phyloP scores from a whole-genome alignment of 2,888 invertebrate species.

The Pomacea canaliculata region DNA sequence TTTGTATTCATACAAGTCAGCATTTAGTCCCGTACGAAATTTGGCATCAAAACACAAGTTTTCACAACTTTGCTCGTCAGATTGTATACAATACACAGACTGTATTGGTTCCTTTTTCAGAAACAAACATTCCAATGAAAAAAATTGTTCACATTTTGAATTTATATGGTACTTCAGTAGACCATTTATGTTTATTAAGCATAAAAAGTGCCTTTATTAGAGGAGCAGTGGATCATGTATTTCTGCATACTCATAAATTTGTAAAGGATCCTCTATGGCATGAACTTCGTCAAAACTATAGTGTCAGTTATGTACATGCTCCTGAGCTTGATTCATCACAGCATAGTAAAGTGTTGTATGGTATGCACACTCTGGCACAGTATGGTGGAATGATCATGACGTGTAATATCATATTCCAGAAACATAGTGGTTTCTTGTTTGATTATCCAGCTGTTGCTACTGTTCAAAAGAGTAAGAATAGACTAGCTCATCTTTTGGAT shows the following conservation, averaged over 20 bases:
- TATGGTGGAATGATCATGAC: slow-evolving; percentile 21
- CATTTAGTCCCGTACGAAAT: slow-evolving; percentile 28
- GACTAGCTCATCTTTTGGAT: slow-evolving; percentile 26
- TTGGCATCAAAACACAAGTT: slow-evolving; percentile 22
- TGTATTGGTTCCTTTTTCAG: slow-evolving; percentile 21
- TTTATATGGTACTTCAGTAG: slow-evolving; percentile 16
- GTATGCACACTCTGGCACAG: slow-evolving; percentile 23
- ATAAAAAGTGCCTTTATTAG: slow-evolving; percentile 33
- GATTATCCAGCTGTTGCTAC: slow-evolving; percentile 13
- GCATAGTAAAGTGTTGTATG: slow-evolving; percentile 15
- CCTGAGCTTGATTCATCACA: slow-evolving; percentile 3
- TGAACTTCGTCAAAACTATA: slow-evolving; percentile 7
- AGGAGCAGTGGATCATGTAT: slow-evolving; percentile 27
- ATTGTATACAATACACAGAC: slow-evolving; percentile 29
- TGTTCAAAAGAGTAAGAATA: slow-evolving; percentile 17
- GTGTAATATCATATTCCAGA: slow-evolving; percentile 14
- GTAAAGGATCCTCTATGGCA: slow-evolving; percentile 28
- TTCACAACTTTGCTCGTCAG: slow-evolving; percentile 31
- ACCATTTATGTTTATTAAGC: slow-evolving; percentile 30
- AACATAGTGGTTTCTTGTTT: slow-evolving; percentile 8
- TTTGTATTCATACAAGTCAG: slow-evolving; percentile 32
- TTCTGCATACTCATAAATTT: slow-evolving; percentile 29
- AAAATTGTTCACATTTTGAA: slow-evolving; percentile 28
- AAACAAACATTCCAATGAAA: background rate
- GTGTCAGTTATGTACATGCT: slow-evolving; percentile 14